Conservation (phyloP, 2,888 invertebrate species). For the Drosophila hawaiiensis region DNA sequence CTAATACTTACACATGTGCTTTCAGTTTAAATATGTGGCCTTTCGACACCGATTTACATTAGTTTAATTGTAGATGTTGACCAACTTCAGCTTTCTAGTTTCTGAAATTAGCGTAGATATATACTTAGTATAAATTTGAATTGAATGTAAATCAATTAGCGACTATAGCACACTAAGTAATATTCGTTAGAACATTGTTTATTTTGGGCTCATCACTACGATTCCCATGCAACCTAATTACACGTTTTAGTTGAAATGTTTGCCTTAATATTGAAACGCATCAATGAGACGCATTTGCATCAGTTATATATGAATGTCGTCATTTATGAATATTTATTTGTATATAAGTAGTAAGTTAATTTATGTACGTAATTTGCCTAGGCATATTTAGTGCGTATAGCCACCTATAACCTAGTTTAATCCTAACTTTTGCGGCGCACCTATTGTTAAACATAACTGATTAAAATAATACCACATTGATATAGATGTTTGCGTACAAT, state of each 20-base stretch:
- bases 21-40: constrained; percentile 71
- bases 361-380: constrained; percentile 27
- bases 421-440: constrained; percentile 38
- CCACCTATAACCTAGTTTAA: constrained; percentile 50
- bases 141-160: constrained; percentile 29
- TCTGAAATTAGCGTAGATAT: constrained; percentile 25
- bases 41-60: constrained; percentile 73
- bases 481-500: constrained; percentile 38
- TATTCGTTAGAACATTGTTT: constrained; percentile 33
- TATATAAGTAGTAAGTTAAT: constrained; percentile 56
- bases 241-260: constrained; percentile 51
- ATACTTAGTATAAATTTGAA: constrained; percentile 38
- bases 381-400: constrained; percentile 39
- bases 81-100: constrained; percentile 41
- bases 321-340: constrained; percentile 70
- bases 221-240: constrained; percentile 10
- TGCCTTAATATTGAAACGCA: constrained; percentile 44
- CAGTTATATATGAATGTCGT: constrained; percentile 34
- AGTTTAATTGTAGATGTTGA: constrained; percentile 40
- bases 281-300: constrained; percentile 37
- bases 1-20: constrained; percentile 54
- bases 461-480: constrained; percentile 39
- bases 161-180: constrained; percentile 19
- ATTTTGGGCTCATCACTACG: constrained; percentile 5
- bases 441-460: constrained; percentile 60